Conservation (phyloP, 2,888 invertebrate genomes). For the Cheilosia variabilis region DNA sequence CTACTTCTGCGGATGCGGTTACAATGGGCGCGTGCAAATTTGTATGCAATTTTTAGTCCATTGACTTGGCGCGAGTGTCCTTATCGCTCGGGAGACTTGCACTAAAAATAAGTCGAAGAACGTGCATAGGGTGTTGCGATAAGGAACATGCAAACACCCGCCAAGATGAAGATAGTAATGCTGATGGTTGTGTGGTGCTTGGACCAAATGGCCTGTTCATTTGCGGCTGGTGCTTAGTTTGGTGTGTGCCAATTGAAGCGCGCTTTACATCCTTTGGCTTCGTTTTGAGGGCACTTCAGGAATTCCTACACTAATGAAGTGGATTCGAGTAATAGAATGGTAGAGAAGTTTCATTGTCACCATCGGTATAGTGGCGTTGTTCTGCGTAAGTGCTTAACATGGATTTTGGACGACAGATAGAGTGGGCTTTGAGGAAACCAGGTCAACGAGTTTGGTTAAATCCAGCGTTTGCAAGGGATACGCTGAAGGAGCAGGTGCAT, state of each 20-base stretch:
- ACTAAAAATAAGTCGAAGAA: conserved; percentile 17
- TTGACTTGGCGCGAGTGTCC: conserved; percentile 56
- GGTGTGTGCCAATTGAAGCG: conserved; percentile 2
- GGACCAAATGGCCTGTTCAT: conserved; percentile 55
- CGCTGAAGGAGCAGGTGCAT: too few species aligned
- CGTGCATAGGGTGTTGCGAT: conserved; percentile 35
- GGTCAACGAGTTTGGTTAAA: too few species aligned
- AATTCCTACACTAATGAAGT: conserved; percentile 66
- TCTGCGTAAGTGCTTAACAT: too few species aligned
- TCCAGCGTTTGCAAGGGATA: too few species aligned
- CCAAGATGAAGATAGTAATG: conserved; percentile 44
- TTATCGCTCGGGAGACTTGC: conserved; percentile 44
- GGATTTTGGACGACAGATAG: too few species aligned
- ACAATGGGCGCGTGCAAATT: conserved; percentile 72
- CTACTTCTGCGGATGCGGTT: conserved; percentile 57
- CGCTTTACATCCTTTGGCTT: conserved; percentile 28
- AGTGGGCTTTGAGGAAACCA: too few species aligned
- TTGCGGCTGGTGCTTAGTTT: conserved; percentile 45
- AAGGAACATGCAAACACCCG: conserved; percentile 50
- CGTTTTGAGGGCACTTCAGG: conserved; percentile 47
- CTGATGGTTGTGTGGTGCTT: conserved; percentile 22
- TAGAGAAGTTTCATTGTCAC: too few species aligned
- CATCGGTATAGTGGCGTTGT: too few species aligned
- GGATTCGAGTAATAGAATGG: conserved; percentile 3
- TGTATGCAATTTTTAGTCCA: conserved; percentile 63